Conservation (phyloP, 2,888 invertebrate genomes). For the Empis stercorea region DNA sequence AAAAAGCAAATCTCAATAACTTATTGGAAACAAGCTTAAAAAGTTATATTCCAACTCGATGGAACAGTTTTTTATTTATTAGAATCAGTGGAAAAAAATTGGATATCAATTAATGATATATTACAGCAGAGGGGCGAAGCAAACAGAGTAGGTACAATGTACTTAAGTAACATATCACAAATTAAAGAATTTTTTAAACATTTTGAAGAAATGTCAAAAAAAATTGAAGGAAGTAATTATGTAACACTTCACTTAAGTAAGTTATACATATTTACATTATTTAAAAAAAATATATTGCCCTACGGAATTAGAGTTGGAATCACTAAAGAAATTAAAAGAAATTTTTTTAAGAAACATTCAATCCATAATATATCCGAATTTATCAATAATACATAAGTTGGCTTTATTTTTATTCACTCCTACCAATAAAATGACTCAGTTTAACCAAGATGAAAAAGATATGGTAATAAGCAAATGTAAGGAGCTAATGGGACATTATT, state of each 20-base stretch:
- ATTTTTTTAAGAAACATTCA: slow-evolving; percentile 5
- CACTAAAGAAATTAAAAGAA: too few species aligned
- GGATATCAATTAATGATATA: slow-evolving; percentile 6
- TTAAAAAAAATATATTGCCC: slow-evolving; percentile 6
- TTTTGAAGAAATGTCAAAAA: slow-evolving; percentile 8
- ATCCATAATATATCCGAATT: slow-evolving; percentile 4
- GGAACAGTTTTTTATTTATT: slow-evolving; percentile 10
- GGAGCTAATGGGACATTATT: slow-evolving; percentile 9
- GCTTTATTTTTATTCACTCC: slow-evolving; percentile 14
- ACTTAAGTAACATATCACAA: slow-evolving; percentile 5
- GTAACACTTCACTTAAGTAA: slow-evolving; percentile 11
- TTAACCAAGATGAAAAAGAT: slow-evolving; percentile 8
- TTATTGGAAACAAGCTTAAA: slow-evolving; percentile 4
- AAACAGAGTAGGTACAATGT: slow-evolving; percentile 6
- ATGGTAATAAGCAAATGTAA: slow-evolving; percentile 9
- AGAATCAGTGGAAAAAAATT: slow-evolving; percentile 7
- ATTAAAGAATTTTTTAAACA: slow-evolving; percentile 8
- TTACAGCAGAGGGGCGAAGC: slow-evolving; percentile 7
- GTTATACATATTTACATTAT: slow-evolving; percentile 7
- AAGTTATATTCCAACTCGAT: slow-evolving; percentile 7
- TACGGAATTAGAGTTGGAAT: slow-evolving; percentile 3
- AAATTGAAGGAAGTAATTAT: slow-evolving; percentile 6
- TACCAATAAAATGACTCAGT: slow-evolving; percentile 10
- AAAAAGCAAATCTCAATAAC: slow-evolving; percentile 7
- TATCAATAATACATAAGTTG: slow-evolving; percentile 12